These are phyloP conservation scores for Lota lota DNA, from an alignment of 2,113 vertebrate genomes.

Conservation along the genomic window DNA sequence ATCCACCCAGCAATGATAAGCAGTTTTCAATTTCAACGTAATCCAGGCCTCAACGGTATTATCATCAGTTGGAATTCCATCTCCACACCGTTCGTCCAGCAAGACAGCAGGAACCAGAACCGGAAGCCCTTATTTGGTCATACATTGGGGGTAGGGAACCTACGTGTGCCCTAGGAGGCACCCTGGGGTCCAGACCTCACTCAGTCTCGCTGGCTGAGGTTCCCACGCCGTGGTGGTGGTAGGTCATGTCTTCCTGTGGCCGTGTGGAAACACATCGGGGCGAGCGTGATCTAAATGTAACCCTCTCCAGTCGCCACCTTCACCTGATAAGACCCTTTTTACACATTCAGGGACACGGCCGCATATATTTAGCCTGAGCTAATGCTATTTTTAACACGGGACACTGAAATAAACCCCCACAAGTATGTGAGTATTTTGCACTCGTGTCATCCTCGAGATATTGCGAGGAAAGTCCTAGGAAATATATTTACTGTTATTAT, in stretches of 20 bases:
- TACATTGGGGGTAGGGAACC: no score
- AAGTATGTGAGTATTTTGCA: background rate
- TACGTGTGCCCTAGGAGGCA: no score
- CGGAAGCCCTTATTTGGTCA: no score
- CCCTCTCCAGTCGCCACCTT: conserved; percentile 50
- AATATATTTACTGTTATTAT: no score
- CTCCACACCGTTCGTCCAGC: no score
- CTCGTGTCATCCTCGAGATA: background rate
- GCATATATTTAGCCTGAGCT: conserved; percentile 59
- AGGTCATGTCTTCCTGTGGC: conserved; percentile 28
- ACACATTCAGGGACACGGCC: conserved; percentile 30
- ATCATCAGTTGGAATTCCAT: no score
- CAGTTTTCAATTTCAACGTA: no score
- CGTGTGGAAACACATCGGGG: conserved; percentile 36
- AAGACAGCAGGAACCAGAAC: no score
- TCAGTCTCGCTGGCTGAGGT: conserved; percentile 17
- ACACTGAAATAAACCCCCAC: conserved; percentile 4
- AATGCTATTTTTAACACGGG: conserved; percentile 49
- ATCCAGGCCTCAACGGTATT: no score
- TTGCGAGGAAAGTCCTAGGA: background rate
- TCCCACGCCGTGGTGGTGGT: conserved; percentile 43
- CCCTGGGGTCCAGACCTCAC: no score
- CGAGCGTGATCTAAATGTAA: conserved; percentile 39
- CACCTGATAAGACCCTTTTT: conserved; percentile 60
- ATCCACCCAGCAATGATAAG: no score